A percentile compares a stretch with the other conserved stretches of the same genome.
Evolutionary conservation across 2,797 vertebrate species (phyloP).

Genomic region (Poecilia gillii): DNA sequence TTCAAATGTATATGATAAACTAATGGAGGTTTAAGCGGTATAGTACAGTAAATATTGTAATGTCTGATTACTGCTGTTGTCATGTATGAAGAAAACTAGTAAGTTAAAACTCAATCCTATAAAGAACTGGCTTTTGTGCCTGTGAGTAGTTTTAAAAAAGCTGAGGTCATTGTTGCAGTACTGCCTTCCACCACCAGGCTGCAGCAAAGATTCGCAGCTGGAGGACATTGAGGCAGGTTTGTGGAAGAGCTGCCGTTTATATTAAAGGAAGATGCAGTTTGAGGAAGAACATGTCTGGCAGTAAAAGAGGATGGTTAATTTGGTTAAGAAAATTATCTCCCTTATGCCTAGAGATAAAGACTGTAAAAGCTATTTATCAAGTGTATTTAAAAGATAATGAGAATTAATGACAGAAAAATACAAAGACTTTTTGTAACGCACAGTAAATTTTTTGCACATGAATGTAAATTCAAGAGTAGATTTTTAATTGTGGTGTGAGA

Average conservation of each 20-base stretch:
- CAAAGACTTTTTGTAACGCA: background rate
- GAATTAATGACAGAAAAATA: background rate
- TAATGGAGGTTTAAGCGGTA: background rate
- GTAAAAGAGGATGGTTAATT: background rate
- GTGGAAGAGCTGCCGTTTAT: background rate
- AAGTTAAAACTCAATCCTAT: background rate
- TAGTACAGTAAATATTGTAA: background rate
- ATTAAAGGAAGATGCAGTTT: background rate
- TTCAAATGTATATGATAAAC: background rate
- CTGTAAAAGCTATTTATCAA: background rate
- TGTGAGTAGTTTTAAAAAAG: background rate
- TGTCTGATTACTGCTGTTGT: background rate
- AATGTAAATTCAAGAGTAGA: background rate
- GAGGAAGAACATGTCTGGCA: background rate
- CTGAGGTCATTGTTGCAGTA: slow-evolving; percentile 10
- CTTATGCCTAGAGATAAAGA: background rate
- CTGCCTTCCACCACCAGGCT: slow-evolving; percentile 28
- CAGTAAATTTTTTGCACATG: background rate
- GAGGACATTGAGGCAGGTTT: background rate
- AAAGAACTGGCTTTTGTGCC: background rate
- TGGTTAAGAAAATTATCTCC: background rate
- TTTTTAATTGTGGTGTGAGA: background rate
- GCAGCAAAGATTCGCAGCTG: slow-evolving; percentile 24
- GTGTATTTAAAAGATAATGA: background rate
- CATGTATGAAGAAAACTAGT: background rate